These are phyloP conservation scores for Mesorhabditis sp. DNA, from an alignment of 2,888 invertebrate genomes.

Conservation along the genomic window DNA sequence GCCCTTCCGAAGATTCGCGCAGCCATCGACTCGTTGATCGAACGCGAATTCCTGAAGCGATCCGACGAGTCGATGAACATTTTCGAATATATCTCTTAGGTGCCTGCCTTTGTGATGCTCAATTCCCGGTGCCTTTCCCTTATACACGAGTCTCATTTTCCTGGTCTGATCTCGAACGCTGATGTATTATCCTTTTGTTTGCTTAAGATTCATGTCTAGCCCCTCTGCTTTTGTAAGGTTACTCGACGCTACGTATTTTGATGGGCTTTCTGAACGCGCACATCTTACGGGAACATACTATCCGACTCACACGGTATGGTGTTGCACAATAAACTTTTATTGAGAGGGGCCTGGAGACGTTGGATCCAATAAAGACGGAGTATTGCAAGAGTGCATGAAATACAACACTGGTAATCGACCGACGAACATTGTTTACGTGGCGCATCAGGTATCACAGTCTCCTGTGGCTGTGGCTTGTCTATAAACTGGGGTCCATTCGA, in stretches of 20 bases:
- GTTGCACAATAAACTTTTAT: too few species aligned
- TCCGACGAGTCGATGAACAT: slow-evolving; percentile 96
- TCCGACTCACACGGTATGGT: too few species aligned
- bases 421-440: too few species aligned
- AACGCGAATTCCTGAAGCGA: slow-evolving; percentile 95
- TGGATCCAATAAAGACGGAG: too few species aligned
- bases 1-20: slow-evolving; percentile 78
- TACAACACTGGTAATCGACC: too few species aligned
- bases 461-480: too few species aligned
- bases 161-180: neutral
- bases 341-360: too few species aligned
- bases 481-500: too few species aligned
- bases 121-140: neutral
- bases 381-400: too few species aligned
- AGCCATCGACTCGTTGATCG: slow-evolving; percentile 98
- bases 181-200: neutral
- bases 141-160: neutral
- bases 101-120: neutral
- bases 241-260: neutral
- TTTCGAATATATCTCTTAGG: slow-evolving; percentile 89
- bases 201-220: neutral
- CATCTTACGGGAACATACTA: neutral
- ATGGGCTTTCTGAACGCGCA: neutral
- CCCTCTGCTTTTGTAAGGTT: neutral
- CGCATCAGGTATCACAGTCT: too few species aligned